Evolutionary conservation across 1,140 invertebrate species (phyloP), one percentile per base, ranked within the genome.

Genomic region (Pogonomyrmex barbatus): DNA sequence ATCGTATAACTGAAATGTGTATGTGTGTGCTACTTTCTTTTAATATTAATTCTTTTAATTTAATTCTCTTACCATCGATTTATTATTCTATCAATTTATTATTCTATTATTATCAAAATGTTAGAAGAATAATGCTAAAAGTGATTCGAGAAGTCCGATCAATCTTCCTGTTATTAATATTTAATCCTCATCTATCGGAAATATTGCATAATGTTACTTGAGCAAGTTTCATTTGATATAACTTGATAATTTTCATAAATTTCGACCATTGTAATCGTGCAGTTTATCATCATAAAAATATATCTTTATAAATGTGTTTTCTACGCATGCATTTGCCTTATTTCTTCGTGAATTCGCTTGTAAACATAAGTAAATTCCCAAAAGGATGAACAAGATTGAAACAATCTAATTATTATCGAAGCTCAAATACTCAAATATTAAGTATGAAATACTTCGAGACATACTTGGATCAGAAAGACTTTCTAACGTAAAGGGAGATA

Each of bases 121-220:
- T 12, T 45, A 9, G n/a, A 36, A 45, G 2, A 36, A 52, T 50
- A 45, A 68, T 17, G 4, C 30, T 42, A 45, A 81, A 17, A 70
- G 5, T 30, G 45, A 10, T 70, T 70, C 5, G 2, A 45, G 52
- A 58, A 45, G 58, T 5, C n/a, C 17, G 36, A 58, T 56, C 24
- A 24, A 42, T 6, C 17, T 56, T 54, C 50, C 45, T 30, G 14
- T 4, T 70, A 33, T 63, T 56, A 81, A 70, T 24, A 45, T 54
- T 81, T 56, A 4, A 33, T 6, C 17, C 36, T 81, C n/a, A 39
- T 63, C 14, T 10, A 30, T 2, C 9, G 8, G 12, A 65, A 4
- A 33, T 67, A 52, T 56, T 30, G 63, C 50, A 12, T 9, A 17
- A 56, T 70, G 70, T 81, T 81, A 81, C 68, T 81, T 56, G 9